Conservation (phyloP, 2,888 invertebrate species). For the Anodontia alba region DNA sequence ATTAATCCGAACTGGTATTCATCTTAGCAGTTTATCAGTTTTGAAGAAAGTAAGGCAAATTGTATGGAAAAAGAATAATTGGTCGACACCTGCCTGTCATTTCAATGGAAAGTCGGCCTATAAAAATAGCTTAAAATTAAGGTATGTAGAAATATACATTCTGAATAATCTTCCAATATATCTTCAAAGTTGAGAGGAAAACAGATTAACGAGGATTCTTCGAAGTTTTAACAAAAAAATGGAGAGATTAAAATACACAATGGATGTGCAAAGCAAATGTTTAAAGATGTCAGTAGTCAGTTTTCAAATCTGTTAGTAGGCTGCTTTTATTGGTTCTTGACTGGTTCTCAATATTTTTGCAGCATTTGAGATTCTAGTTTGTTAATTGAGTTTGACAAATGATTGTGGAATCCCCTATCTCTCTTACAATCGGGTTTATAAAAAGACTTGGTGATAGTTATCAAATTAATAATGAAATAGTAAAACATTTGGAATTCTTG, state of each 20-base stretch:
- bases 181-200: constrained; percentile 15
- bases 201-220: constrained; percentile 3
- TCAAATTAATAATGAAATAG: constrained; percentile 15
- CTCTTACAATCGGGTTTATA: neutral
- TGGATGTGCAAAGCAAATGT: neutral
- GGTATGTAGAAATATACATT: neutral
- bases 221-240: constrained; percentile 15
- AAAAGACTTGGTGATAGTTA: neutral
- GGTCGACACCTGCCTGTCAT: neutral
- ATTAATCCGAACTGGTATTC: neutral
- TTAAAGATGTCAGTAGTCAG: constrained; percentile 11
- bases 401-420: neutral
- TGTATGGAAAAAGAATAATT: neutral
- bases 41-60: neutral
- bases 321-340: neutral
- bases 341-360: neutral
- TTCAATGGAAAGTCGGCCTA: neutral
- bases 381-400: neutral
- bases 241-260: constrained; percentile 13
- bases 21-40: neutral
- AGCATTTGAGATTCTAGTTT: too few relatives aligned
- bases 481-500: neutral
- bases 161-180: neutral
- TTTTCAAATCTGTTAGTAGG: constrained; percentile 13
- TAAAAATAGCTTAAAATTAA: constrained; percentile 8